Evolutionary conservation across 1,140 invertebrate species (phyloP).

Genomic region (Leptinotarsa undecemlineata): DNA sequence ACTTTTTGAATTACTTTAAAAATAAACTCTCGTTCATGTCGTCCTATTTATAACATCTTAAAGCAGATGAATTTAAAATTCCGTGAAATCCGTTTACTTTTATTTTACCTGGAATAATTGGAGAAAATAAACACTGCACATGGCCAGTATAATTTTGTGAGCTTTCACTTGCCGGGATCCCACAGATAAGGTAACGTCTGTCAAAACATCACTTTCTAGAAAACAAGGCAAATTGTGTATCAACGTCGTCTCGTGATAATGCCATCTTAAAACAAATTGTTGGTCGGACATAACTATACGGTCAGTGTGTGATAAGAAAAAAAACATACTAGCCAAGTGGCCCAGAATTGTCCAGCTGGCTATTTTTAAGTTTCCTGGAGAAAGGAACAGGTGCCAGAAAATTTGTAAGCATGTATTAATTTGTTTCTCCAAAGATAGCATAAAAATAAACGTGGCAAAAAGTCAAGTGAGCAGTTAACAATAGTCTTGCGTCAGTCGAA

Average conservation of each 20-base stretch:
- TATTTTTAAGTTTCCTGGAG: slow-evolving; percentile 52
- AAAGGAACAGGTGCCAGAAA: slow-evolving; percentile 53
- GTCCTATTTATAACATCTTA: background rate
- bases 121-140: slow-evolving; percentile 91
- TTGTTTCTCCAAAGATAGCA: slow-evolving; percentile 31
- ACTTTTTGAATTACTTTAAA: background rate
- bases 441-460: slow-evolving; percentile 28
- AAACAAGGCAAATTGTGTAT: slow-evolving; percentile 81
- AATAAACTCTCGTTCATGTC: background rate
- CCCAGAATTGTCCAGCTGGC: slow-evolving; percentile 51
- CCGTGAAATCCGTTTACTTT: background rate
- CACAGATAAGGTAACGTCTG: slow-evolving; percentile 87
- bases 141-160: slow-evolving; percentile 85
- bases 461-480: slow-evolving; percentile 14
- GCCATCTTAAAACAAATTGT: slow-evolving; percentile 77
- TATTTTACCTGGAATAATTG: slow-evolving; percentile 77
- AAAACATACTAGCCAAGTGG: slow-evolving; percentile 44
- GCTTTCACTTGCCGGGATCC: slow-evolving; percentile 77
- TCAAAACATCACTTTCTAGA: slow-evolving; percentile 80
- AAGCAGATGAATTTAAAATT: background rate
- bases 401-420: slow-evolving; percentile 40
- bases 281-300: slow-evolving; percentile 58
- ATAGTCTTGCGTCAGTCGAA: background rate
- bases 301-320: slow-evolving; percentile 45
- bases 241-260: slow-evolving; percentile 79